These are phyloP conservation scores for Sebastes cheni DNA, from an alignment of 2,797 vertebrate species.

Conservation along the genomic window DNA sequence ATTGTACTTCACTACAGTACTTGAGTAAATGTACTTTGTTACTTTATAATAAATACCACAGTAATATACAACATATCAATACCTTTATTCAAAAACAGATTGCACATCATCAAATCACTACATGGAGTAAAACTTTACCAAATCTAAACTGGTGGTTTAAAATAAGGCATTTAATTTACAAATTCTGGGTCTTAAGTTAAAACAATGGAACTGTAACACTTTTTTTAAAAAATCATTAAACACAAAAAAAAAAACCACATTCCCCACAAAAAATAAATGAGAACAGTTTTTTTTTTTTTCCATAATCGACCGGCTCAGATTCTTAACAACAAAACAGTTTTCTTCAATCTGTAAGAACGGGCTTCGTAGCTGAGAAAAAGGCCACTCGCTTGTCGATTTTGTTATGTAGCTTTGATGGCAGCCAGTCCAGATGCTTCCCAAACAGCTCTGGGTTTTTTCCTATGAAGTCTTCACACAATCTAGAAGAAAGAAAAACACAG, in stretches of 20 bases:
- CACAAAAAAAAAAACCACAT: background rate
- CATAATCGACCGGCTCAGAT: background rate
- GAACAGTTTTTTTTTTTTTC: background rate
- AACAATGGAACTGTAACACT: slow-evolving; percentile 40
- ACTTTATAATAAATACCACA: background rate
- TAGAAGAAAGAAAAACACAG: slow-evolving; percentile 47
- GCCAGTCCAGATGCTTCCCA: slow-evolving; percentile 76
- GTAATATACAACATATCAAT: slow-evolving; percentile 11
- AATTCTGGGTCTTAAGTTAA: slow-evolving; percentile 34
- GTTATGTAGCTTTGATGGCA: slow-evolving; percentile 85
- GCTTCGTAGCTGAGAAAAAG: slow-evolving; percentile 80
- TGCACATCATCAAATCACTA: slow-evolving; percentile 18
- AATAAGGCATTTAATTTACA: slow-evolving; percentile 54
- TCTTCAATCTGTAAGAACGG: slow-evolving; percentile 26
- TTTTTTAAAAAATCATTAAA: slow-evolving; percentile 17
- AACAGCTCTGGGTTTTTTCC: slow-evolving; percentile 83
- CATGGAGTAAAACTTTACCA: slow-evolving; percentile 42
- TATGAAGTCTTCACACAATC: slow-evolving; percentile 90
- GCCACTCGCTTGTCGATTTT: slow-evolving; percentile 86
- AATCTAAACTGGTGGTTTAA: slow-evolving; percentile 24
- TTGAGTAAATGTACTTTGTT: no score
- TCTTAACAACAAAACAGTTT: background rate
- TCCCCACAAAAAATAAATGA: background rate
- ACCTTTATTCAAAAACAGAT: slow-evolving; percentile 64
- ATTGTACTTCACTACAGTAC: background rate